phyloP scores from a whole-genome alignment of 2,113 vertebrate genomes.

The Excalfactoria chinensis region DNA sequence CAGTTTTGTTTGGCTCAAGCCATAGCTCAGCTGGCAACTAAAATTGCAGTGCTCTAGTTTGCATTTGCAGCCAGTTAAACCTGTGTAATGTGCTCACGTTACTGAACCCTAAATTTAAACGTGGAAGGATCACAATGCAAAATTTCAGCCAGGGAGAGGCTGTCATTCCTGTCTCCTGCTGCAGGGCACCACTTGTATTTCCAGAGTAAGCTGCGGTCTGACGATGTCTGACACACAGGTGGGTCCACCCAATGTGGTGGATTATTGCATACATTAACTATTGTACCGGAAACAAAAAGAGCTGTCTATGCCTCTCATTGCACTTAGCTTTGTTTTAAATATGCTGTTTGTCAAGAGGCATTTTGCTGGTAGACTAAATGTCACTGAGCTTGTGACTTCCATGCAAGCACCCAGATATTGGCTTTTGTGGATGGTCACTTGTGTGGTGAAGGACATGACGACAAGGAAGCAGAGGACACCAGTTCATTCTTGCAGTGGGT shows the following conservation, averaged over 20 bases:
- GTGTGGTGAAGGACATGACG: background rate
- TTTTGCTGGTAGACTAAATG: background rate
- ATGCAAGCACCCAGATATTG: background rate
- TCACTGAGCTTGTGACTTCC: background rate
- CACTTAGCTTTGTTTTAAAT: background rate
- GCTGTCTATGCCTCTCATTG: background rate
- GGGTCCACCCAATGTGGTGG: background rate
- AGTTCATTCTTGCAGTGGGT: background rate
- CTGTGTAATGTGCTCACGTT: rapidly evolving
- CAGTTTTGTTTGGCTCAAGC: background rate
- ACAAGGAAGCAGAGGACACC: background rate
- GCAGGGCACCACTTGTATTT: background rate
- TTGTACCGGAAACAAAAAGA: background rate
- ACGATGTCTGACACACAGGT: background rate
- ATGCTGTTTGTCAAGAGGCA: background rate
- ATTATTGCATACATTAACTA: background rate
- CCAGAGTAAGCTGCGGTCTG: background rate
- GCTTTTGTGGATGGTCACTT: background rate
- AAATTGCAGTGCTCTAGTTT: background rate
- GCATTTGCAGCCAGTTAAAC: background rate
- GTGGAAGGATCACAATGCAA: background rate
- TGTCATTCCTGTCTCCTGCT: background rate
- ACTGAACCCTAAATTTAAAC: background rate
- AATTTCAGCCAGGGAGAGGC: background rate
- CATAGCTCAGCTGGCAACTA: background rate